phyloP scores from a whole-genome alignment of 2,888 invertebrate species.

The Drosophila mercatorum region DNA sequence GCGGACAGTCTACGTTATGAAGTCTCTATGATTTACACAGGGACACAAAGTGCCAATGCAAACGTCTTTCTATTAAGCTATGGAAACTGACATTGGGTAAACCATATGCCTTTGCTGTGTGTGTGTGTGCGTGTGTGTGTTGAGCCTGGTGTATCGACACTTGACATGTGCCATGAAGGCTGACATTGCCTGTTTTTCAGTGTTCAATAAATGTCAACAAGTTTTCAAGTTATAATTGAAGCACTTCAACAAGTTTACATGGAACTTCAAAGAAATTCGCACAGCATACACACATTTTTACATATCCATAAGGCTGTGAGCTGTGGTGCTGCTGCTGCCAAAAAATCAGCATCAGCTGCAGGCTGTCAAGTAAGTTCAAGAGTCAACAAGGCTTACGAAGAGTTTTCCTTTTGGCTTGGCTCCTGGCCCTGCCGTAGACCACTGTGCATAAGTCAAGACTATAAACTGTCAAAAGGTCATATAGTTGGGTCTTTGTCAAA shows the following conservation, averaged over 20 bases:
- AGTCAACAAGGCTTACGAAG: conserved; percentile 62
- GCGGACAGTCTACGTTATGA: neutral
- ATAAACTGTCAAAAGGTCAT: conserved; percentile 66
- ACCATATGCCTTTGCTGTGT: neutral
- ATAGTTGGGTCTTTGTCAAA: conserved; percentile 58
- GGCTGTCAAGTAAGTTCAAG: conserved; percentile 56
- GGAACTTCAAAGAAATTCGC: conserved; percentile 48
- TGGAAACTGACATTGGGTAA: conserved; percentile 29
- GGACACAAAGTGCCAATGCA: conserved; percentile 51
- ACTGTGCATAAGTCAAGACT: conserved; percentile 43
- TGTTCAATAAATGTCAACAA: conserved; percentile 76
- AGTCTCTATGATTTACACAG: conserved; percentile 36
- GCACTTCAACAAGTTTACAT: conserved; percentile 67
- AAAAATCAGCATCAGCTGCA: conserved; percentile 52
- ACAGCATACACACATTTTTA: conserved; percentile 36
- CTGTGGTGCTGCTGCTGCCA: conserved; percentile 16
- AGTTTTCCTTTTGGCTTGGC: conserved; percentile 49
- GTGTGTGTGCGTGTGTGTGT: conserved; percentile 11
- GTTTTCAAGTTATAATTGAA: conserved; percentile 76
- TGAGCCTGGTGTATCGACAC: conserved; percentile 22
- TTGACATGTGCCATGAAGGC: conserved; percentile 34
- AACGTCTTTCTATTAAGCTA: conserved; percentile 39
- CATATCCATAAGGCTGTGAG: conserved; percentile 35
- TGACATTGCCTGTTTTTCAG: conserved; percentile 36
- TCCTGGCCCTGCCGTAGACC: conserved; percentile 15